phyloP scores from a whole-genome alignment of 2,888 invertebrate species.

The Volucella inanis region DNA sequence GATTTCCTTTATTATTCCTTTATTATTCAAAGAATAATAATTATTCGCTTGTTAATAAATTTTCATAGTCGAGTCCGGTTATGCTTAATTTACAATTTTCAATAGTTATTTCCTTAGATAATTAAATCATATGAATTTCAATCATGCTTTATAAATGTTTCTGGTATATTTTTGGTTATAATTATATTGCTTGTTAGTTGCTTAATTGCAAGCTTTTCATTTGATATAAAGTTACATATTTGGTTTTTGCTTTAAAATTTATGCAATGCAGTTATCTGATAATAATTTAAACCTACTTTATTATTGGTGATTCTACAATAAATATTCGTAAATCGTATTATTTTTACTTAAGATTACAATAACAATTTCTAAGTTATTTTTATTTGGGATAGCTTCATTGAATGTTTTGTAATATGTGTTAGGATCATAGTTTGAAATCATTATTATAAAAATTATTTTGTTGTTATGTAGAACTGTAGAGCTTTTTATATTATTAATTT shows the following conservation, averaged over 20 bases:
- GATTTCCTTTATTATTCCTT: background rate
- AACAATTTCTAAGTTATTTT: background rate
- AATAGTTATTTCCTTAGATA: no score
- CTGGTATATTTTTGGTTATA: no score
- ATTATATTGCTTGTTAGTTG: no score
- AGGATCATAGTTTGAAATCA: background rate
- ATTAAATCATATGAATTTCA: no score
- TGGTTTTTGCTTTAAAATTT: slow-evolving; percentile 2
- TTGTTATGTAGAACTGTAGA: slow-evolving; percentile 12
- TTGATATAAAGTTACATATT: slow-evolving; percentile 2
- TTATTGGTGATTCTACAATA: no score
- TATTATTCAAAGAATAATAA: background rate
- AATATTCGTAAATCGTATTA: slow-evolving; percentile 24
- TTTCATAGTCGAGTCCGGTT: no score
- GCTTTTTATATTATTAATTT: slow-evolving; percentile 1
- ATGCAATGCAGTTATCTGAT: background rate
- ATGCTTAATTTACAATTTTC: no score
- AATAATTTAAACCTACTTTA: slow-evolving; percentile 11
- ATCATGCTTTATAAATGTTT: no score
- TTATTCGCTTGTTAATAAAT: background rate
- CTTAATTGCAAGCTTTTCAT: background rate
- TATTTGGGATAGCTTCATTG: background rate
- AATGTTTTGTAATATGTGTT: background rate
- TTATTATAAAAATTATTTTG: slow-evolving; percentile 6
- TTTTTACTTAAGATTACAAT: background rate